Conservation (phyloP, 2,113 vertebrate species). For the Platichthys stellatus region DNA sequence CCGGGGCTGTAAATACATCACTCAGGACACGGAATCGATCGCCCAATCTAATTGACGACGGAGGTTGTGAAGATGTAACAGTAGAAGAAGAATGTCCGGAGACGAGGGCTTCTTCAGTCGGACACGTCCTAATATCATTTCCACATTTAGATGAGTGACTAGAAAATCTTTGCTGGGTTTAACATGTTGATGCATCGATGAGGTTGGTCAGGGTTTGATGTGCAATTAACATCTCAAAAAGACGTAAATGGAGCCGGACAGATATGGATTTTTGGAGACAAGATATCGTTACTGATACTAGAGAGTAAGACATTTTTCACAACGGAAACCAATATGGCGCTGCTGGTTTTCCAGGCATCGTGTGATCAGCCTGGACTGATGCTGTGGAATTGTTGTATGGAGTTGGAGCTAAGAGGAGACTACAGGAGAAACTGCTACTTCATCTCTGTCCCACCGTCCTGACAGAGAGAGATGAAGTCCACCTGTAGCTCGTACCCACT, state of each 20-base stretch:
- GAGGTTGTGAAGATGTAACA: conserved; percentile 69
- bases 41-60: conserved; percentile 70
- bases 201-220: background rate
- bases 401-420: no score
- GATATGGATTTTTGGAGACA: background rate
- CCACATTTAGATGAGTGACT: conserved; percentile 13
- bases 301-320: background rate
- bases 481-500: conserved; percentile 26
- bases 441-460: conserved; percentile 44
- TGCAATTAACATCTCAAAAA: conserved; percentile 2
- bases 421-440: conserved; percentile 29
- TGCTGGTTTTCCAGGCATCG: no score
- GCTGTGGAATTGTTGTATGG: no score
- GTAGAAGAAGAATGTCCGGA: conserved; percentile 37
- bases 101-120: conserved; percentile 21
- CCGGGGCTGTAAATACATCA: conserved; percentile 75
- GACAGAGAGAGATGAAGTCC: conserved; percentile 40
- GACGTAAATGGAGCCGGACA: background rate
- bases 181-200: conserved; percentile 10
- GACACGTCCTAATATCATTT: conserved; percentile 32
- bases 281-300: background rate
- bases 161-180: background rate
- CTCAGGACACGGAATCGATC: conserved; percentile 71
- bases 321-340: no score
- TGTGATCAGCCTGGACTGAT: no score